Evolutionary conservation across 1,140 invertebrate genomes (phyloP), one percentile per base, ranked within the genome.

Genomic region (Lepidurus arcticus): DNA sequence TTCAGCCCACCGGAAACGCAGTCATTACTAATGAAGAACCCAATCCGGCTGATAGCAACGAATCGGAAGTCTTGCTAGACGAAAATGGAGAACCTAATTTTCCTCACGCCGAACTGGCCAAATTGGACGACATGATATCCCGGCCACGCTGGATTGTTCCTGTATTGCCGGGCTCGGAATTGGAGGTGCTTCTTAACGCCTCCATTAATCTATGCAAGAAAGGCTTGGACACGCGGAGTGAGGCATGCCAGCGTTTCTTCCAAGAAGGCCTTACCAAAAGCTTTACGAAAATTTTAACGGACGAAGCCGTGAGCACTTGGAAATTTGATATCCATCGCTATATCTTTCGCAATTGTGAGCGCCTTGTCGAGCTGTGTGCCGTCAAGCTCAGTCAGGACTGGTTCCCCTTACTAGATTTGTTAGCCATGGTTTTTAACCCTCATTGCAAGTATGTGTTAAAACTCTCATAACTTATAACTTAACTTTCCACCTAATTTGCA

Each of bases 281-380:
- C 74, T 98, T 98, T 86, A 96, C 94, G 21, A 98, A 98, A 87
- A 97, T 98, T 84, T 88, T 98, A 82, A 98, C 96, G n/a, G 96
- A 98, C 87, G 96, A 98, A 85, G 96, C 96, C 74, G 96, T 99
- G 45, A 95, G 93, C 83, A 96, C 94, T 83, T 98, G 97, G 97
- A 98, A 98, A 86, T 90, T 91, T 83, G 97, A 98, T 85, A 98
- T 98, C 83, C 96, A 98, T 86, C 92, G 92, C 85, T 97, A 94
- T 86, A 98, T 98, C 82, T 90, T 95, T 83, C 91, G 93, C 81
- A 98, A 98, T 83, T 97, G 95, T 84, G 91, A 95, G 84, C 92
- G 93, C 84, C 88, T 98, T 77, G 90, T 98, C 76, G 94, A 97
- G 86, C 86, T 99, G 80, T 95, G 94, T 88, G 94, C 96, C 78